These are phyloP conservation scores for Scylla paramamosain DNA, from an alignment of 1,140 invertebrate genomes.

Conservation along the genomic window DNA sequence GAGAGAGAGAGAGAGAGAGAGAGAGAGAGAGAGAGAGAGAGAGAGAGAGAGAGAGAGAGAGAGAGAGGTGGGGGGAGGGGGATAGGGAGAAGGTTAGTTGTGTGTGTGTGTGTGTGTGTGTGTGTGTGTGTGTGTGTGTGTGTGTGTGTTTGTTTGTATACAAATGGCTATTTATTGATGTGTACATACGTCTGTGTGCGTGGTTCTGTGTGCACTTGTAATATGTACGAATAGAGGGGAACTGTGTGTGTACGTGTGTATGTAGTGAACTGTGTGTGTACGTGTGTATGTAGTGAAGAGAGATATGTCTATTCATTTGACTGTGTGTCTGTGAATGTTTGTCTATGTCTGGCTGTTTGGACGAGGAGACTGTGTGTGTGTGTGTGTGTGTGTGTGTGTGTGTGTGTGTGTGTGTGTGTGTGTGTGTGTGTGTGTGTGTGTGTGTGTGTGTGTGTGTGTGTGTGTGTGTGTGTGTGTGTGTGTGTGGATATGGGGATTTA, in stretches of 20 bases:
- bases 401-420: constrained; percentile 31
- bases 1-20: too few species aligned
- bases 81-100: neutral
- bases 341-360: neutral
- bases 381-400: constrained; percentile 4
- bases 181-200: neutral
- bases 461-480: constrained; percentile 29
- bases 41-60: too few species aligned
- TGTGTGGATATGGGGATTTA: neutral
- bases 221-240: neutral
- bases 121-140: constrained; percentile 30
- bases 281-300: neutral
- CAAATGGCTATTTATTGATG: neutral
- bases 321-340: neutral
- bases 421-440: neutral
- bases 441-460: neutral
- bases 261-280: neutral
- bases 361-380: neutral
- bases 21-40: too few species aligned
- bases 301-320: too few species aligned
- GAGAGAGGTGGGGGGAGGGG: too few species aligned
- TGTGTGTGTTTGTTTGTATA: neutral
- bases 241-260: neutral
- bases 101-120: neutral
- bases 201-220: neutral